Conservation (phyloP, 2,888 invertebrate species). For the Teleogryllus oceanicus region DNA sequence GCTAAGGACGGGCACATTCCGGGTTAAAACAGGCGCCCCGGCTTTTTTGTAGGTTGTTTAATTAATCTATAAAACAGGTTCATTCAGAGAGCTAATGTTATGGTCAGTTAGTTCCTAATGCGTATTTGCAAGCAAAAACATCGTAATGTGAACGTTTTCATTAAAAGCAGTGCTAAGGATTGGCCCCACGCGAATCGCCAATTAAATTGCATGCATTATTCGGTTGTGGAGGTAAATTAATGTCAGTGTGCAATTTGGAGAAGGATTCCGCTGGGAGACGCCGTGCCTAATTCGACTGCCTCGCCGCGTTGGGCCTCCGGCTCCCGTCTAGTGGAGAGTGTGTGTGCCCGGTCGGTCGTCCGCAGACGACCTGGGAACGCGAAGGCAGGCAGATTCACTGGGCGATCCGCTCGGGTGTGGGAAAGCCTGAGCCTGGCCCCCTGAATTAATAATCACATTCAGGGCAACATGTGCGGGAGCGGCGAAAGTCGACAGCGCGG, state of each 20-base stretch:
- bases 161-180: slow-evolving; percentile 18
- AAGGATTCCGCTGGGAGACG: not conserved
- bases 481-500: too few relatives aligned
- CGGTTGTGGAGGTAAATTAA: slow-evolving; percentile 5
- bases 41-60: not conserved
- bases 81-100: slow-evolving; percentile 8
- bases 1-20: slow-evolving; percentile 18
- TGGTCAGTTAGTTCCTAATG: slow-evolving; percentile 10
- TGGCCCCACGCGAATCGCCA: not conserved
- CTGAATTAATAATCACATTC: too few relatives aligned
- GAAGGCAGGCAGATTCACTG: too few relatives aligned
- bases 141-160: not conserved
- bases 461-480: too few relatives aligned
- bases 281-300: not conserved
- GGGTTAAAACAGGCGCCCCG: not conserved
- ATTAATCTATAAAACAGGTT: slow-evolving; percentile 18
- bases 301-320: too few relatives aligned
- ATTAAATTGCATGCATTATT: not conserved
- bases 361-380: too few relatives aligned
- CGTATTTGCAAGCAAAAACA: slow-evolving; percentile 3
- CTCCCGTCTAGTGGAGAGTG: too few relatives aligned
- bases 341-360: too few relatives aligned
- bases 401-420: too few relatives aligned
- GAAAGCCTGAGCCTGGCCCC: too few relatives aligned
- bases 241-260: not conserved